Base-by-base conservation (phyloP, 2,797 vertebrate species). In the Valencia hispanica region DNA sequence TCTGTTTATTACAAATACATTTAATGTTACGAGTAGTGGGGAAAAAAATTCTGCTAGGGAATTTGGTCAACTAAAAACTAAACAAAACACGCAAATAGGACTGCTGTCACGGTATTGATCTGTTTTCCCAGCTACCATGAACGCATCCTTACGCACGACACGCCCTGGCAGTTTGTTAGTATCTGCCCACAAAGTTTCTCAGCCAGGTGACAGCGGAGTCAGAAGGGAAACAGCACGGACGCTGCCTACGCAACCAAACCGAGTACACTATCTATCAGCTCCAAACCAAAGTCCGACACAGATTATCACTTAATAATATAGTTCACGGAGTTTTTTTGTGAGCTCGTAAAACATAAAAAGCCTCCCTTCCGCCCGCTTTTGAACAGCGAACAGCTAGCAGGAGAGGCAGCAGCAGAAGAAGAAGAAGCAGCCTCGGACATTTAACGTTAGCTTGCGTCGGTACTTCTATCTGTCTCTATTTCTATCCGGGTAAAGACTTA, bases 131-230 rank as follows among this genome's bases (percentile, higher is more conserved):
- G n/a, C 36, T 2, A 0, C 68, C 0, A 0, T 84, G 75, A 93
- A 90, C 15, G 63, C 63, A 9, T 6, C 50, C 25, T n/a, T 2
- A 34, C 30, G 1, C 11, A 53, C 0, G 0, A 2, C 9, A 73
- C 89, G 77, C 86, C 82, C 82, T 80, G 76, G 48, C 73, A 3
- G 66, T 27, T 57, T 65, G 51, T 66, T 72, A 11, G 85, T 75
- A 25, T 25, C 83, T 85, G 87, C 93, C 92, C 89, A 85, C 92
- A 84, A 86, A 90, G 86, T 90, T 76, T 75, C 83, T 87, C 90
- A 78, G 80, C 83, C 91, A 88, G 89, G 83, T 93, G 94, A 94
- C 92, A 91, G 90, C 85, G 87, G 84, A 91, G 83, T 34, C 79
- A 55, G 84, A 75, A 27, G 48, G 45, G 47, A 79, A n/a, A 6